These are phyloP conservation scores for Trididemnum clinides DNA, from an alignment of 23 tunicate species.

Conservation along the genomic window DNA sequence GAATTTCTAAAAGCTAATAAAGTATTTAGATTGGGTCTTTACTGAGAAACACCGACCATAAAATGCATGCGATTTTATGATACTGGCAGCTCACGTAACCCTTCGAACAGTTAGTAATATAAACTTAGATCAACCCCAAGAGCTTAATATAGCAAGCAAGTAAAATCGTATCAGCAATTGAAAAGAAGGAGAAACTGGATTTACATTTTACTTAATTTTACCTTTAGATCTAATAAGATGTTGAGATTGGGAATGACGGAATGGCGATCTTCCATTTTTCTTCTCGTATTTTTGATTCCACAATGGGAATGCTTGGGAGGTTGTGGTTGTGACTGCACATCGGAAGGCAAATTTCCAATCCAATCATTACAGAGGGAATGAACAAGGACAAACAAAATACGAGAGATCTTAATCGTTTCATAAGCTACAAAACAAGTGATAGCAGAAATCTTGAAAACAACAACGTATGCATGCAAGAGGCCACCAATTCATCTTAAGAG, in stretches of 20 bases:
- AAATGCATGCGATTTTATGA: no score
- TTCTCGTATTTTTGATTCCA: constrained; percentile 79
- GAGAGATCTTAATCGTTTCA: not conserved
- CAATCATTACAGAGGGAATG: constrained; percentile 28
- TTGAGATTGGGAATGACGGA: constrained; percentile 58
- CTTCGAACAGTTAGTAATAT: no score
- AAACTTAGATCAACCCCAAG: no score
- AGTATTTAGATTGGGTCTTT: no score
- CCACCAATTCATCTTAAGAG: no score
- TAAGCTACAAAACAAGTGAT: not conserved
- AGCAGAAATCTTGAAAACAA: not conserved
- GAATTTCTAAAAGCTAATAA: no score
- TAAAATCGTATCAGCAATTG: no score
- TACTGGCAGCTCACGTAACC: no score
- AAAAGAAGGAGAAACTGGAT: not conserved
- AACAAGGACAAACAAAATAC: not conserved
- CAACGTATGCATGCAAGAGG: no score
- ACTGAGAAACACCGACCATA: no score
- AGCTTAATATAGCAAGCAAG: no score
- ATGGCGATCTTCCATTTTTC: constrained; percentile 94
- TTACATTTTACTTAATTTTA: not conserved
- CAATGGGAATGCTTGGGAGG: constrained; percentile 46
- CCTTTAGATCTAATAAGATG: constrained; percentile 35
- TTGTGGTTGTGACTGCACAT: not conserved
- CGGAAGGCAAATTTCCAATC: constrained; percentile 13